Conservation (phyloP, 2,888 invertebrate genomes). For the Ligdia adustata region DNA sequence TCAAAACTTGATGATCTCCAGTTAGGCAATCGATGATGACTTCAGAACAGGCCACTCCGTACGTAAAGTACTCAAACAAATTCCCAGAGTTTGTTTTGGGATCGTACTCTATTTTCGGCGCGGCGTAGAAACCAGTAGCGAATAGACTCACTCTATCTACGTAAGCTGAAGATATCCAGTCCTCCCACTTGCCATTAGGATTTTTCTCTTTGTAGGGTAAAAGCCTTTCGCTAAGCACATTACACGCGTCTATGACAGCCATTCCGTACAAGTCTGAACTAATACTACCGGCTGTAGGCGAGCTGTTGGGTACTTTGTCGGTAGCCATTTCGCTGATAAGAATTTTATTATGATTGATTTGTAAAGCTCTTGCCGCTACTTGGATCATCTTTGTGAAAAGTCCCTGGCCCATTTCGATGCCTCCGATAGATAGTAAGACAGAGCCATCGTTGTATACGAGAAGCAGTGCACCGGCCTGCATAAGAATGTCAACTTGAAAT, state of each 20-base stretch:
- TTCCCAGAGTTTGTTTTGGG: conserved; percentile 86
- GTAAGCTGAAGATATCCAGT: conserved; percentile 90
- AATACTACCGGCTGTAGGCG: conserved; percentile 90
- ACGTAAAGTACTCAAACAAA: conserved; percentile 90
- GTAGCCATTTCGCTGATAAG: conserved; percentile 90
- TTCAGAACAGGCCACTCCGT: conserved; percentile 91
- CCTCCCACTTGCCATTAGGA: conserved; percentile 89
- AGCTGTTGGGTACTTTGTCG: conserved; percentile 92
- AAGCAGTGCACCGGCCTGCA: conserved; percentile 91
- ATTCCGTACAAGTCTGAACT: conserved; percentile 93
- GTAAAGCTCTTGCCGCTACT: conserved; percentile 88
- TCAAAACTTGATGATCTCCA: conserved; percentile 92
- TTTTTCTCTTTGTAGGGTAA: conserved; percentile 86
- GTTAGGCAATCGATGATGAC: conserved; percentile 95
- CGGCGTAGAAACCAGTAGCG: conserved; percentile 89
- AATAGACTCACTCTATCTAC: conserved; percentile 87
- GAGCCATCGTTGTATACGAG: conserved; percentile 91
- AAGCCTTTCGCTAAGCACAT: conserved; percentile 86
- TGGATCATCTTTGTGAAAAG: conserved; percentile 95
- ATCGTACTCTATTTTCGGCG: conserved; percentile 86
- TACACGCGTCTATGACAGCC: conserved; percentile 91
- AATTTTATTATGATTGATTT: conserved; percentile 85
- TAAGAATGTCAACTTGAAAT: conserved; percentile 86
- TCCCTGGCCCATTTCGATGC: conserved; percentile 96
- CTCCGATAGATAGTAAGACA: conserved; percentile 91